phyloP scores from a whole-genome alignment of 2,113 vertebrate species.

The Zosterops lateralis region DNA sequence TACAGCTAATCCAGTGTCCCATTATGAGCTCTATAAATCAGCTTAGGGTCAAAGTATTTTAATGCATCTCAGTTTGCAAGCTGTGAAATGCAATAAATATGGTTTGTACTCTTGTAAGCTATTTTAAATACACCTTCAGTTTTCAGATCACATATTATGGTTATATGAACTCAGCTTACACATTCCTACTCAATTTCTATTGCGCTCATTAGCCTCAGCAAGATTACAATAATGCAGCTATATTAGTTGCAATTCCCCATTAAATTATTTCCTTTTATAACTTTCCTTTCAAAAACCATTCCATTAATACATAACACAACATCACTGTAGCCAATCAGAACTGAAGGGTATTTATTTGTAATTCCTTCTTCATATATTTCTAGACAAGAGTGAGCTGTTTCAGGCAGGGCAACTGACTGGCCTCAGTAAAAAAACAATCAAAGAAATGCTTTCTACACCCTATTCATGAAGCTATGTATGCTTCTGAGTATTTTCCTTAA shows the following conservation, averaged over 20 bases:
- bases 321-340: neutral
- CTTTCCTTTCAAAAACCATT: neutral
- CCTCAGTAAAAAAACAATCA: neutral
- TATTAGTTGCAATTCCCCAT: neutral
- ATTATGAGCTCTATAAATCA: accelerated
- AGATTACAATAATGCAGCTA: neutral
- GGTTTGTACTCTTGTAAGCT: neutral
- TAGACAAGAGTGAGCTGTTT: neutral
- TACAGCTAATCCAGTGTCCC: neutral
- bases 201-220: neutral
- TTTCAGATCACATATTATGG: neutral
- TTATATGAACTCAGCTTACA: neutral
- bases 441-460: neutral
- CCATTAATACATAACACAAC: neutral
- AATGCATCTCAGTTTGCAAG: neutral
- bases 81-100: neutral
- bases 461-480: neutral
- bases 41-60: neutral
- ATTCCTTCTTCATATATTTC: neutral
- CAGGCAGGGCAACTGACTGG: neutral
- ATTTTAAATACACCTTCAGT: neutral
- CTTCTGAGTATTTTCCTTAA: neutral
- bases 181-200: neutral
- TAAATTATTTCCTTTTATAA: neutral
- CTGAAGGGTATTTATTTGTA: neutral